Evolutionary conservation across 2,113 vertebrate genomes (phyloP).

Genomic region (Sarotherodon lohbergeri): DNA sequence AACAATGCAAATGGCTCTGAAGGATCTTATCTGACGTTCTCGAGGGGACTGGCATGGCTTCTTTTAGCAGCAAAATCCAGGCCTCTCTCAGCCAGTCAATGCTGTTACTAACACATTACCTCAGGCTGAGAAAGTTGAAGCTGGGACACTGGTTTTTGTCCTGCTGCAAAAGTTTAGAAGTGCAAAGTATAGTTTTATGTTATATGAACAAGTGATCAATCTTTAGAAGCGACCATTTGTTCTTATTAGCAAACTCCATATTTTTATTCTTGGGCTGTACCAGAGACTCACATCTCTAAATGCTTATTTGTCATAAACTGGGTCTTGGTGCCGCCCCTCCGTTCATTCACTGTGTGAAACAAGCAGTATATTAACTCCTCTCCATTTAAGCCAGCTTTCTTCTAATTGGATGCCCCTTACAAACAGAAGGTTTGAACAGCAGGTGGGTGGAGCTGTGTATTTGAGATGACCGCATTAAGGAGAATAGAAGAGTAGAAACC

Average conservation of each 20-base stretch:
- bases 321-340: background rate
- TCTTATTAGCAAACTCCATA: background rate
- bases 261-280: background rate
- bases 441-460: background rate
- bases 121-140: background rate
- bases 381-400: background rate
- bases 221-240: background rate
- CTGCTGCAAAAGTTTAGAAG: background rate
- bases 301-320: background rate
- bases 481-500: background rate
- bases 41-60: background rate
- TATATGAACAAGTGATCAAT: background rate
- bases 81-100: background rate
- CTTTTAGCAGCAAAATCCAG: conserved; percentile 25
- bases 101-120: conserved; percentile 31
- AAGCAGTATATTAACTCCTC: background rate
- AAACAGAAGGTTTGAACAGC: background rate
- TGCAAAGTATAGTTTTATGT: background rate
- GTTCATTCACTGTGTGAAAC: background rate
- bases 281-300: background rate
- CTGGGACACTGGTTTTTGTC: background rate
- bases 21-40: background rate
- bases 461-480: background rate
- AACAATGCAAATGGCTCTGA: background rate
- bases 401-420: background rate